Percentiles rank a stretch among this genome's conserved stretches.
Conservation (phyloP, 1,140 invertebrate species). For the Diorhabda elongata region DNA sequence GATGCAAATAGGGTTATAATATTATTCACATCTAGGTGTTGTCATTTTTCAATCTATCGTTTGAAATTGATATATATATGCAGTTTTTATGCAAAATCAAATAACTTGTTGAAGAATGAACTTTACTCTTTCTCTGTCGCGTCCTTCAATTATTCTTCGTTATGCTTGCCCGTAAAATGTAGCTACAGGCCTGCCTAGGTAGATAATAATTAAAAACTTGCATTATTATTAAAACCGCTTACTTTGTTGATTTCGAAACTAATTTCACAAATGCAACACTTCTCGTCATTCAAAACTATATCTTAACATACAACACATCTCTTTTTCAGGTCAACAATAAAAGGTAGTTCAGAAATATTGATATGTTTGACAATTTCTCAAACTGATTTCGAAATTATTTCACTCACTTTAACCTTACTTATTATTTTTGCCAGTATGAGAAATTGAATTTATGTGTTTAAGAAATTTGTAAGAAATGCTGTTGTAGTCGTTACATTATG, state of each 20-base stretch:
- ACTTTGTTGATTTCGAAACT: conserved; percentile 40
- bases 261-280: conserved; percentile 19
- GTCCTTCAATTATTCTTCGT: conserved; percentile 11
- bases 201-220: conserved; percentile 31
- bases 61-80: too few species aligned
- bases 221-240: conserved; percentile 32
- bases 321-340: not conserved
- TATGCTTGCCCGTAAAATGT: conserved; percentile 45
- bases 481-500: too few species aligned
- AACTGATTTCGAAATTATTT: too few species aligned
- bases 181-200: conserved; percentile 44
- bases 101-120: conserved; percentile 9
- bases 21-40: too few species aligned
- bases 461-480: too few species aligned
- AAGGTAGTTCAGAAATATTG: too few species aligned
- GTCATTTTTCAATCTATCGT: too few species aligned
- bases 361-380: too few species aligned
- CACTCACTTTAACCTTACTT: too few species aligned
- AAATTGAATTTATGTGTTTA: too few species aligned
- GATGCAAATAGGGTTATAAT: too few species aligned
- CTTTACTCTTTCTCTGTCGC: conserved; percentile 3
- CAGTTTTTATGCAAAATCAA: not conserved
- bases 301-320: conserved; percentile 8
- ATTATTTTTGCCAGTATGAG: too few species aligned
- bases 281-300: conserved; percentile 9